phyloP scores from a whole-genome alignment of 2,888 invertebrate species.

The Osedax fenrisi region DNA sequence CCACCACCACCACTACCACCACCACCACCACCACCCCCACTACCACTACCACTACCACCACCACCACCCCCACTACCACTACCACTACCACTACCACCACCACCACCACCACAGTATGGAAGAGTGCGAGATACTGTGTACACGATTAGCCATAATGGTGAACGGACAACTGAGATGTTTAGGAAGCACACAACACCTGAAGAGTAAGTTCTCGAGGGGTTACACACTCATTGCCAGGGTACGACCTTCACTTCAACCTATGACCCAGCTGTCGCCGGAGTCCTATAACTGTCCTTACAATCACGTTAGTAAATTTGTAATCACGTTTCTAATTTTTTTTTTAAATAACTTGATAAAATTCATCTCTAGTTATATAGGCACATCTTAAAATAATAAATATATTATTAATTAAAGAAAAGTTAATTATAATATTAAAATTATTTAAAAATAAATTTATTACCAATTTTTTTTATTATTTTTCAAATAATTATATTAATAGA shows the following conservation, averaged over 20 bases:
- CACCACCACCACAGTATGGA: constrained; percentile 56
- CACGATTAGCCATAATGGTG: constrained; percentile 65
- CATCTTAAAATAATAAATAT: no score
- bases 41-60: not conserved
- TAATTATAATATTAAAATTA: no score
- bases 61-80: not conserved
- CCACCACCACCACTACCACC: not conserved
- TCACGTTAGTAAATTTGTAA: not conserved
- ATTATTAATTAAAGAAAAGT: no score
- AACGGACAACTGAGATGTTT: constrained; percentile 62
- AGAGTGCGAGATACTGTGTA: constrained; percentile 69
- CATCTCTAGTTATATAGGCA: no score
- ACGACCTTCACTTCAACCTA: not conserved
- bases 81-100: not conserved
- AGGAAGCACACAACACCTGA: constrained; percentile 62
- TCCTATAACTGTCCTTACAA: not conserved
- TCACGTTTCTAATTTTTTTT: no score
- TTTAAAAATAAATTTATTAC: no score
- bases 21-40: not conserved
- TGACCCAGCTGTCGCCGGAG: no score
- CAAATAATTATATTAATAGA: no score
- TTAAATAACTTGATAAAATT: no score
- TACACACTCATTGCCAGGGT: constrained; percentile 52
- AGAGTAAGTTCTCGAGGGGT: constrained; percentile 61
- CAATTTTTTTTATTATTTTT: no score